These are phyloP conservation scores for Tiliqua scincoides DNA, from an alignment of 2,113 vertebrate species.

Conservation along the genomic window DNA sequence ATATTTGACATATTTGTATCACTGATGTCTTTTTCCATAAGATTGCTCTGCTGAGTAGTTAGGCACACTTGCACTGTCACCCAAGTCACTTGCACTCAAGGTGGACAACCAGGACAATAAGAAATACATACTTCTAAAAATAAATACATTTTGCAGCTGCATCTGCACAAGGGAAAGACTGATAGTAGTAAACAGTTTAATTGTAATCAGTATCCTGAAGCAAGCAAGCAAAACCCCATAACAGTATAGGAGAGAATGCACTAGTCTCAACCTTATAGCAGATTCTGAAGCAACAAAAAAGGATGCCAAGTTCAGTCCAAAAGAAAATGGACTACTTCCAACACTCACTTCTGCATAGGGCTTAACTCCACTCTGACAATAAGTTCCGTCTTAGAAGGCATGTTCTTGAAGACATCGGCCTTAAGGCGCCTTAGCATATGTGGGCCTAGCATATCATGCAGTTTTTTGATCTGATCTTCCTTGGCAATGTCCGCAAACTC, in stretches of 20 bases:
- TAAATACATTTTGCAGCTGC: too few relatives aligned
- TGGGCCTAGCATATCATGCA: slow-evolving; percentile 96
- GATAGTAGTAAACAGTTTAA: not conserved
- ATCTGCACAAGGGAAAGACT: not conserved
- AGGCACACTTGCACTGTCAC: not conserved
- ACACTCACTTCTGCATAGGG: slow-evolving; percentile 95
- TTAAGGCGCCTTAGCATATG: slow-evolving; percentile 97
- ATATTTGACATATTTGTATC: slow-evolving; percentile 15
- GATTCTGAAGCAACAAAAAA: not conserved
- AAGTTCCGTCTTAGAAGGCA: slow-evolving; percentile 97
- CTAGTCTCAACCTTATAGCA: not conserved
- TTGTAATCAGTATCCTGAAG: not conserved
- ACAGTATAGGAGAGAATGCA: not conserved
- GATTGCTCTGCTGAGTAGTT: not conserved
- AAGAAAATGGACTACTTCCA: not conserved
- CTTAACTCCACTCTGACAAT: slow-evolving; percentile 96
- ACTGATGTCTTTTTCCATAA: not conserved
- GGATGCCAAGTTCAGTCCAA: not conserved
- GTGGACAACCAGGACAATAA: not conserved
- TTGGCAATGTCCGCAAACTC: slow-evolving; percentile 99
- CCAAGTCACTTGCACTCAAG: not conserved
- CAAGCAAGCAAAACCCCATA: not conserved
- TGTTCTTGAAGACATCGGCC: slow-evolving; percentile 98
- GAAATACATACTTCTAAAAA: not conserved
- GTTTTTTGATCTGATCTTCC: slow-evolving; percentile 98